Conservation (phyloP, 2,113 vertebrate species). For the Platysternon megacephalum region DNA sequence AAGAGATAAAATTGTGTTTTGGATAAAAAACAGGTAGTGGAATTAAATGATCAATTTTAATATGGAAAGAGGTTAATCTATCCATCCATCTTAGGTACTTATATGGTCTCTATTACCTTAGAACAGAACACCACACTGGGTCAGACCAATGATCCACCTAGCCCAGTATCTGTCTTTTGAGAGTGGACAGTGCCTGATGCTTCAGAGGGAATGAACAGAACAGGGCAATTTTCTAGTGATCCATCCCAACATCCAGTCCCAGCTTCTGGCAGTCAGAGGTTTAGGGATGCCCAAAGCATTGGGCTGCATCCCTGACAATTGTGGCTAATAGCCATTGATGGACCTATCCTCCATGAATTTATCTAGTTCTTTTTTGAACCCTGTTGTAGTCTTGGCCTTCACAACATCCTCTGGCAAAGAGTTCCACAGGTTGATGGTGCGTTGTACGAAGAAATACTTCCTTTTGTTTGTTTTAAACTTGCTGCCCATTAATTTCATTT, state of each 20-base stretch:
- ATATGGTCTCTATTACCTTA: not conserved
- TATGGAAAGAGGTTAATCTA: not conserved
- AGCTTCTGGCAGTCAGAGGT: not conserved
- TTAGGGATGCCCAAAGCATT: not conserved
- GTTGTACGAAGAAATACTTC: too few species aligned
- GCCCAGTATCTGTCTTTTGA: not conserved
- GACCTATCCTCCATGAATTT: too few species aligned
- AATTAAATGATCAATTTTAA: not conserved
- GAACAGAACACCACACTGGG: not conserved
- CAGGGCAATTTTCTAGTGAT: not conserved
- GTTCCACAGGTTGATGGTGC: too few species aligned
- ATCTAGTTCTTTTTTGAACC: too few species aligned
- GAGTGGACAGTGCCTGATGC: not conserved
- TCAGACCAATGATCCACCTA: not conserved
- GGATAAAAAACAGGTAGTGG: not conserved
- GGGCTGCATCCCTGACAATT: not conserved
- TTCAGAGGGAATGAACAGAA: not conserved
- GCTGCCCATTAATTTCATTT: too few species aligned
- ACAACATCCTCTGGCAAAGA: too few species aligned
- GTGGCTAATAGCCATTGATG: not conserved
- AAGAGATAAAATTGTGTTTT: not conserved
- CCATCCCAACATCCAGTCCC: not conserved
- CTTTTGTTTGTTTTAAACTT: too few species aligned
- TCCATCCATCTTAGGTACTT: not conserved
- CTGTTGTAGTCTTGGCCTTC: too few species aligned